Conservation (phyloP, 2,797 vertebrate species). For the Rhinophrynus dorsalis region DNA sequence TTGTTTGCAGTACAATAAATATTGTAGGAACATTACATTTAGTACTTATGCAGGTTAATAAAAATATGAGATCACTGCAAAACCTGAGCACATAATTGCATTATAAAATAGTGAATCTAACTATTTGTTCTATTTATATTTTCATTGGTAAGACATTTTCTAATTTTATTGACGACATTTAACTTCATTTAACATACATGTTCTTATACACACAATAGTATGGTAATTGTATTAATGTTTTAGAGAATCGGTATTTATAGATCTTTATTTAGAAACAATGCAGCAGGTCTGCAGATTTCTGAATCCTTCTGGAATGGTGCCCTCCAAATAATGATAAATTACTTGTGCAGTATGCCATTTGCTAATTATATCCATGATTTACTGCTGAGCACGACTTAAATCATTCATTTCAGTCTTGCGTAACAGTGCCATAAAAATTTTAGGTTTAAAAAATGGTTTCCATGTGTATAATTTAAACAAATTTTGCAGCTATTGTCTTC, state of each 20-base stretch:
- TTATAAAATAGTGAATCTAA: constrained; percentile 69
- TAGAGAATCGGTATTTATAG: constrained; percentile 95
- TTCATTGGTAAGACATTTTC: constrained; percentile 68
- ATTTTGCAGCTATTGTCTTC: constrained; percentile 83
- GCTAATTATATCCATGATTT: constrained; percentile 99
- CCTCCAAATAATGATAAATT: constrained; percentile 99
- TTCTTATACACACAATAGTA: constrained; percentile 64
- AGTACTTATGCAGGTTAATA: constrained; percentile 63
- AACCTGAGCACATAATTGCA: constrained; percentile 68
- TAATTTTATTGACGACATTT: constrained; percentile 72
- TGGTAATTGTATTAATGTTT: constrained; percentile 87
- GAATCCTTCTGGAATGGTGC: constrained; percentile 99
- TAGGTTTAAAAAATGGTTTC: constrained; percentile 96
- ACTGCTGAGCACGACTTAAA: constrained; percentile 99
- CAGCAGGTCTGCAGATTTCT: constrained; percentile 96
- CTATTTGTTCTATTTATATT: constrained; percentile 64
- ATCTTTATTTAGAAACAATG: constrained; percentile 96
- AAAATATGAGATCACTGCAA: constrained; percentile 66
- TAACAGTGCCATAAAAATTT: constrained; percentile 97
- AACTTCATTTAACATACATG: constrained; percentile 74
- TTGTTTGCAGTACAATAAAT: constrained; percentile 60
- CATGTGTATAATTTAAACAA: constrained; percentile 99
- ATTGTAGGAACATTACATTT: constrained; percentile 67
- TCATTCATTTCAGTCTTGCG: constrained; percentile 99
- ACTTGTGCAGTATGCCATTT: constrained; percentile 99